phyloP scores from a whole-genome alignment of 2,888 invertebrate species.

The Papilio gigon region DNA sequence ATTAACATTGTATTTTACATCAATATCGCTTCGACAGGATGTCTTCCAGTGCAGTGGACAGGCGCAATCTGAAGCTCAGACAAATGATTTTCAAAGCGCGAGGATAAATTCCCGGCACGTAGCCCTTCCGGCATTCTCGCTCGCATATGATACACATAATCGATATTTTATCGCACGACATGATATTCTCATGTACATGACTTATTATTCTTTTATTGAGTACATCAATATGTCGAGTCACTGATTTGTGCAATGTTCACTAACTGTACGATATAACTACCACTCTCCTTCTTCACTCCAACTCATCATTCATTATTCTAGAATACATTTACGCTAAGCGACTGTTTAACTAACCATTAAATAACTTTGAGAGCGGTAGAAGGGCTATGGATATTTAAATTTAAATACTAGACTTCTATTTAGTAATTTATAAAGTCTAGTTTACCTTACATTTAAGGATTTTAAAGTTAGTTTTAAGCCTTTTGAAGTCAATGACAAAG shows the following conservation, averaged over 20 bases:
- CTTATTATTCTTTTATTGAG: background rate
- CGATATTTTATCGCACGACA: conserved; percentile 16
- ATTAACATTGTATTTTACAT: background rate
- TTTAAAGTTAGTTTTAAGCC: background rate
- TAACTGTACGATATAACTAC: no score
- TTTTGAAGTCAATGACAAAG: conserved; percentile 3
- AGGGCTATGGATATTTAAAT: no score
- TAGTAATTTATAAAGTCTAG: background rate
- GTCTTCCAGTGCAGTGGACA: conserved; percentile 6
- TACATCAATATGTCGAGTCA: background rate
- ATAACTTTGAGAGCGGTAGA: no score
- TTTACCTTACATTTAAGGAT: background rate
- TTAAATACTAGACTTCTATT: background rate
- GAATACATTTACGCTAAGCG: no score
- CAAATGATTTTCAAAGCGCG: conserved; percentile 17
- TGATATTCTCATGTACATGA: background rate
- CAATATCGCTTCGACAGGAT: background rate
- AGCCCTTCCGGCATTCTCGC: conserved; percentile 9
- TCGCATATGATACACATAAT: conserved; percentile 6
- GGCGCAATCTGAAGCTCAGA: conserved; percentile 12
- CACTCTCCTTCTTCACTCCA: no score
- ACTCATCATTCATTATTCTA: no score
- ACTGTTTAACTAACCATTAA: no score
- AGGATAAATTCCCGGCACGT: conserved; percentile 21
- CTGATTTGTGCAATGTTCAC: no score